Evolutionary conservation across 2,113 vertebrate genomes (phyloP).

Genomic region (Numenius arquata): DNA sequence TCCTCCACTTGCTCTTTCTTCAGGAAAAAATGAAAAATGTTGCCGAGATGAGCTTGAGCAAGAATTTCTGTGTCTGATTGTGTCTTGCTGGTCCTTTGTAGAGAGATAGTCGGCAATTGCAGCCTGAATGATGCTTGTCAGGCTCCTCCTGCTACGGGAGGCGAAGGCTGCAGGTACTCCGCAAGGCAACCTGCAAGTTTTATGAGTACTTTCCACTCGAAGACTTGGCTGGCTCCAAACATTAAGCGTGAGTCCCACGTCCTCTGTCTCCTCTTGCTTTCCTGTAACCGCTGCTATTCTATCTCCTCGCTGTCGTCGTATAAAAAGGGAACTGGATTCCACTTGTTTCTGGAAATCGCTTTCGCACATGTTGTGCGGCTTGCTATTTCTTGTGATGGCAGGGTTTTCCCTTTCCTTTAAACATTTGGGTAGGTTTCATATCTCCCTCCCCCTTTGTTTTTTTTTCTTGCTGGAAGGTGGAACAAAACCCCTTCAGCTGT

Average conservation of each 20-base stretch:
- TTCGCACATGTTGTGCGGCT: conserved; percentile 73
- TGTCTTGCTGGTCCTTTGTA: neutral
- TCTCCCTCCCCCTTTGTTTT: neutral
- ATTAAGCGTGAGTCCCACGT: neutral
- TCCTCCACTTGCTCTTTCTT: neutral
- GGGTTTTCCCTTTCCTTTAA: conserved; percentile 5
- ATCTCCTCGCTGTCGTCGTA: neutral
- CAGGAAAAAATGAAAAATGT: neutral
- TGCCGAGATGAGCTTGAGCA: neutral
- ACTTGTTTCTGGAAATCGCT: conserved; percentile 71
- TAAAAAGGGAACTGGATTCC: conserved; percentile 69
- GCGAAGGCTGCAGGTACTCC: neutral
- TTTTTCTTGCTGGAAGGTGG: neutral
- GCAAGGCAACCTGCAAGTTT: neutral
- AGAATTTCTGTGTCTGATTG: neutral
- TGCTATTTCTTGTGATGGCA: neutral
- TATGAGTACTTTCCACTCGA: neutral
- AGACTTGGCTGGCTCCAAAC: neutral
- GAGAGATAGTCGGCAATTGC: neutral
- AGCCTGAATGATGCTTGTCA: neutral
- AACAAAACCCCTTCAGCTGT: conserved; percentile 21
- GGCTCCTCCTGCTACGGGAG: neutral
- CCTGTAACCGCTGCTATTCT: neutral
- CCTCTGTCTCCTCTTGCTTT: neutral
- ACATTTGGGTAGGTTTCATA: neutral